Evolutionary conservation across 1,140 invertebrate genomes (phyloP).

Genomic region (Brachionus rotundiformis): DNA sequence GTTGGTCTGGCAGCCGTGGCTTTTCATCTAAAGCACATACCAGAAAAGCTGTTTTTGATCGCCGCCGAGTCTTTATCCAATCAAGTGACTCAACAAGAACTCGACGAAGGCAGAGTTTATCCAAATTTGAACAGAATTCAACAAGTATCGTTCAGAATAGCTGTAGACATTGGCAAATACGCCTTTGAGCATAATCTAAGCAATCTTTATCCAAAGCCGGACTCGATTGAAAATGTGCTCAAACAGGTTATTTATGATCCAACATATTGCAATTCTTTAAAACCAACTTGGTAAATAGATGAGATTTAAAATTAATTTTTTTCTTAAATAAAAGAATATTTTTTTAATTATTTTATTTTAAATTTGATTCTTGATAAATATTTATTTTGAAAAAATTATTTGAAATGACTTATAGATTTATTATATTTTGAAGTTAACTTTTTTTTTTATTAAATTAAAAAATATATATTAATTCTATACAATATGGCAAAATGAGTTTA

Average conservation of each 20-base stretch:
- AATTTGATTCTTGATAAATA: no score
- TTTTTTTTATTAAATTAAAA: no score
- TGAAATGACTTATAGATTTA: no score
- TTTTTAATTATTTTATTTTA: no score
- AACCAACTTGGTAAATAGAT: background rate
- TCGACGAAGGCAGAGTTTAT: slow-evolving; percentile 81
- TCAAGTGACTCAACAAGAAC: slow-evolving; percentile 75
- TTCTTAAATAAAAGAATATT: no score
- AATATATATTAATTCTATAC: no score
- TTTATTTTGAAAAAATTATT: no score
- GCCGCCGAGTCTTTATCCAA: slow-evolving; percentile 72
- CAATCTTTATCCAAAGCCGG: slow-evolving; percentile 75
- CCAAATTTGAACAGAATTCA: slow-evolving; percentile 81
- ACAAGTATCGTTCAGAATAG: slow-evolving; percentile 73
- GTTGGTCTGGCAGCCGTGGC: slow-evolving; percentile 60
- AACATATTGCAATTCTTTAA: background rate
- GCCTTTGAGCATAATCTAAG: slow-evolving; percentile 66
- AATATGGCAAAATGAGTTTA: no score
- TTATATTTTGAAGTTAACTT: no score
- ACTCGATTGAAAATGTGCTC: slow-evolving; percentile 65
- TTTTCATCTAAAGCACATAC: slow-evolving; percentile 59
- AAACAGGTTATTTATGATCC: background rate
- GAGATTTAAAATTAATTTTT: slow-evolving; percentile 65
- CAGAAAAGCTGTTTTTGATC: slow-evolving; percentile 61
- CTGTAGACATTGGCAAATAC: slow-evolving; percentile 53